These are phyloP conservation scores for Ascaphus truei DNA, from an alignment of 2,113 vertebrate genomes.

Conservation along the genomic window DNA sequence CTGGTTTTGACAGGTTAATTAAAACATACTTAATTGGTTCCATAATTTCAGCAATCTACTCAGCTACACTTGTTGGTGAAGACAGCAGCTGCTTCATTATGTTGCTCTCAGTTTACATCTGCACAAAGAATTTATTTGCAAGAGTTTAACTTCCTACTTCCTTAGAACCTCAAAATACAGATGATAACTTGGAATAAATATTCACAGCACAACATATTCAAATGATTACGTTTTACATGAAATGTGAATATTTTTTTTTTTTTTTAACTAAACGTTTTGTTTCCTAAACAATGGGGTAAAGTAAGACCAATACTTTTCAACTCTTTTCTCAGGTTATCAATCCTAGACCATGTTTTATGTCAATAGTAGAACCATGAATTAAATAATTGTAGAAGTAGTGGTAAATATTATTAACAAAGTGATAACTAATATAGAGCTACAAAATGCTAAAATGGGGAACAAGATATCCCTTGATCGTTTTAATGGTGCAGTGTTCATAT, in stretches of 20 bases:
- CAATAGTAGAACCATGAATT: too few relatives aligned
- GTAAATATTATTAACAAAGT: too few relatives aligned
- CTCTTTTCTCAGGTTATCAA: too few relatives aligned
- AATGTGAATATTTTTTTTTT: not conserved
- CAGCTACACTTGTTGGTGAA: not conserved
- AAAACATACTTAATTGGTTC: conserved; percentile 20
- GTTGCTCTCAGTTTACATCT: conserved; percentile 10
- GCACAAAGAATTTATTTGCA: not conserved
- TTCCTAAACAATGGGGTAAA: not conserved
- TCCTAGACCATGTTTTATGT: too few relatives aligned
- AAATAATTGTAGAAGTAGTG: too few relatives aligned
- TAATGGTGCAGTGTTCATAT: too few relatives aligned
- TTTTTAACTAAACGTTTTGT: not conserved
- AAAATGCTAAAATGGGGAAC: too few relatives aligned
- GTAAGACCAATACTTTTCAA: too few relatives aligned
- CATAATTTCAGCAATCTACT: conserved; percentile 14
- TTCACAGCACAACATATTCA: not conserved
- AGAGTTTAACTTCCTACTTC: not conserved
- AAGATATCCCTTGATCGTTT: too few relatives aligned
- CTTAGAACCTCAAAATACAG: not conserved
- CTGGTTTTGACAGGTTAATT: conserved; percentile 28
- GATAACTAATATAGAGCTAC: too few relatives aligned
- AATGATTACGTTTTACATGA: not conserved
- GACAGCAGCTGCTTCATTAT: conserved; percentile 21
- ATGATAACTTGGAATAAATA: not conserved